Evolutionary conservation across 2,888 invertebrate species (phyloP).

Genomic region (Steinernema carpocapsae): DNA sequence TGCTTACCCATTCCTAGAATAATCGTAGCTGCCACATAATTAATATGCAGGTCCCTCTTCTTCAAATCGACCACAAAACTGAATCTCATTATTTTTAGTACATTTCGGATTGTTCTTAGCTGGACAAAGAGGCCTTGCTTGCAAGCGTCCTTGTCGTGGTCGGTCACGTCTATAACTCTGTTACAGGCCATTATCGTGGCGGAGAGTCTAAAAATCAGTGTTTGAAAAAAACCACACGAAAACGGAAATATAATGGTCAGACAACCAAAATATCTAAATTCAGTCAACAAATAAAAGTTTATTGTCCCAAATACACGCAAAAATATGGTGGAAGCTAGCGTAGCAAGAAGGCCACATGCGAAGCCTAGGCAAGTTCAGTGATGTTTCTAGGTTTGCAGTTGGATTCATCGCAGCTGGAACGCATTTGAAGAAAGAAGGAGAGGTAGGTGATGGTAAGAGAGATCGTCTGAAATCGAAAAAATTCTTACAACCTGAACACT

Average conservation of each 20-base stretch:
- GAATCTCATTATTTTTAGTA: background rate
- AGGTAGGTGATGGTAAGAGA: slow-evolving; percentile 42
- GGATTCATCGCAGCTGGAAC: background rate
- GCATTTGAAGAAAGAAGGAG: slow-evolving; percentile 40
- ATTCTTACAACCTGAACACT: background rate
- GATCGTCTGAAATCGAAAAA: slow-evolving; percentile 31
- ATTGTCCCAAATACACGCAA: too few species aligned
- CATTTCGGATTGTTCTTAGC: background rate
- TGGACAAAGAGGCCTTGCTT: background rate
- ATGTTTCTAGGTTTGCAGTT: background rate
- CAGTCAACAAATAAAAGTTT: too few species aligned
- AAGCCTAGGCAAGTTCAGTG: background rate
- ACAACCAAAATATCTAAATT: too few species aligned
- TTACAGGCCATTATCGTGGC: background rate
- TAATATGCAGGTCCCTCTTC: background rate
- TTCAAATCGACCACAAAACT: background rate
- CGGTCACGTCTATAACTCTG: background rate
- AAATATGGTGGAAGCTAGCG: too few species aligned
- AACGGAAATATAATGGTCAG: too few species aligned
- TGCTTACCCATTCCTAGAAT: background rate
- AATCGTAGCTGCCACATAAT: background rate
- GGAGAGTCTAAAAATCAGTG: background rate
- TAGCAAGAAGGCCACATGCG: too few species aligned
- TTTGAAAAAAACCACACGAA: background rate
- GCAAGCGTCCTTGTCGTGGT: background rate